Base-by-base conservation (phyloP, 2,113 vertebrate species). In the Salvelinus alpinus region DNA sequence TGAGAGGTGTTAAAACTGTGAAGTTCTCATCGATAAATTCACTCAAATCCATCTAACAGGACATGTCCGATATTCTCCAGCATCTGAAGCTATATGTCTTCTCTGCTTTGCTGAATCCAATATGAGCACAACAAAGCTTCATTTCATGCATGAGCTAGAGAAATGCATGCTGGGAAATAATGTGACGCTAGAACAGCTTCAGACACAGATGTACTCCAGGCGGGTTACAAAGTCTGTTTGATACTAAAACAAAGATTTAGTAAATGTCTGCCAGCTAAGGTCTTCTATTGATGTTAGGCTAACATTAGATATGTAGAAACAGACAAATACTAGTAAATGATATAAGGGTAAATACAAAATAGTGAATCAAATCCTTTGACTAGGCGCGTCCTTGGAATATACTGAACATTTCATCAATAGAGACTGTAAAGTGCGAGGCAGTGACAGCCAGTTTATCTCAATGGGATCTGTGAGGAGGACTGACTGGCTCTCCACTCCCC, bases 381-480 rank as follows among this genome's bases (percentile, higher is more conserved):
- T 18, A 54, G 38, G 38, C 8, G 38, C 8, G 8, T 9, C 8
- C 38, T 44, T 44, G 38, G 8, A 44, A 44, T 54, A 62, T 62
- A 62, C 9, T 9, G 20, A 62, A 62, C 59, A 70, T 22, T 48
- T 69, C 29, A 25, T 24, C 18, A 14, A 54, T 47, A 20, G 14
- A 70, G n/a, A 47, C n/a, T 22, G 60, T 25, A 25, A 64, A 64
- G n/a, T 22, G 60, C 2, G 44, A 44, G 8, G 44, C 68, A 68
- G 18, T 88, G 91, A 84, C 85, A 86, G 74, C 83, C 85, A 80
- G 88, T 84, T 91, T 88, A 82, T 78, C 86, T 90, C 78, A 69
- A 74, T 83, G 72, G 65, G 72, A 86, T 87, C 85, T 83, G 88
- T 88, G 89, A 85, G 86, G 84, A 77, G 87, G 86, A 88, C 84